Conservation (phyloP, 2,888 invertebrate species). For the Parasteatoda lunata region DNA sequence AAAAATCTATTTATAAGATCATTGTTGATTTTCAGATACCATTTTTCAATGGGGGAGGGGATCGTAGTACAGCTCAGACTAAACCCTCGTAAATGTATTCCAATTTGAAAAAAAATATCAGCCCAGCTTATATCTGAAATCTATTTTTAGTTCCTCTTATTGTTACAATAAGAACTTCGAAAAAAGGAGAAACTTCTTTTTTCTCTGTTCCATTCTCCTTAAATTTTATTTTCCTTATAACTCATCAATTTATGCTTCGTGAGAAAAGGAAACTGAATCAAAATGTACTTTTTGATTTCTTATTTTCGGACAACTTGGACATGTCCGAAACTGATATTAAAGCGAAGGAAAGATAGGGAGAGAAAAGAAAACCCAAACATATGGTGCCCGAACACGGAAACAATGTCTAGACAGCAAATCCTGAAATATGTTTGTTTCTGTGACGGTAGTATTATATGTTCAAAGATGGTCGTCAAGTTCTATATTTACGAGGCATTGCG, state of each 20-base stretch:
- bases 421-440: neutral
- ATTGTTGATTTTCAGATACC: too few species aligned
- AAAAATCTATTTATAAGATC: too few species aligned
- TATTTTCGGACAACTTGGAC: neutral
- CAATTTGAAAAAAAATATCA: neutral
- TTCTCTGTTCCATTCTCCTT: neutral
- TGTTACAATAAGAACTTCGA: too few species aligned
- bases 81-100: neutral
- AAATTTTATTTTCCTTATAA: neutral
- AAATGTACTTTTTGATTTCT: neutral
- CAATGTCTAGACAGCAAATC: slow-evolving; percentile 5
- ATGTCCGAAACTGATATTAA: neutral
- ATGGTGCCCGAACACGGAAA: neutral
- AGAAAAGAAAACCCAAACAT: neutral
- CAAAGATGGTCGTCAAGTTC: neutral
- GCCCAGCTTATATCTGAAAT: too few species aligned
- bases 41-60: too few species aligned
- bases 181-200: too few species aligned
- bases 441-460: neutral
- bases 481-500: neutral
- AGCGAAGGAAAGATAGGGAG: neutral
- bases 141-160: too few species aligned
- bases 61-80: neutral
- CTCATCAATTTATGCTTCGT: neutral
- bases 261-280: neutral